Evolutionary conservation across 1,140 invertebrate genomes (phyloP).

Genomic region (Drosophila prosaltans): DNA sequence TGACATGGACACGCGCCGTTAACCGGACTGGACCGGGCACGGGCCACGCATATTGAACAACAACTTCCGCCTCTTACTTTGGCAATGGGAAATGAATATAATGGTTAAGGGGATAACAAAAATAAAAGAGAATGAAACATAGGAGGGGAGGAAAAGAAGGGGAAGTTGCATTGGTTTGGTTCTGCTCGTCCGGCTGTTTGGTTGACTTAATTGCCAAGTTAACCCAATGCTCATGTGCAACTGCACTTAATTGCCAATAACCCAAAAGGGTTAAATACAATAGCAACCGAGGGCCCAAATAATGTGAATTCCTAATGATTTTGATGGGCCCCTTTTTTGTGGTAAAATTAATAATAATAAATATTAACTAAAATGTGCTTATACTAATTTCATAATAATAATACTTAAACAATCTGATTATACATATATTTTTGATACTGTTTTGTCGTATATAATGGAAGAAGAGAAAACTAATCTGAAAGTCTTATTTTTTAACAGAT

Average conservation of each 20-base stretch:
- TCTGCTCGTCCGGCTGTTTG: slow-evolving; percentile 24
- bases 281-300: background rate
- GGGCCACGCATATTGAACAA: slow-evolving; percentile 74
- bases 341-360: background rate
- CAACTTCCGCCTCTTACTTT: slow-evolving; percentile 18
- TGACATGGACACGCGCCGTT: slow-evolving; percentile 65
- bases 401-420: too few species aligned
- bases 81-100: slow-evolving; percentile 10
- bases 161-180: slow-evolving; percentile 19
- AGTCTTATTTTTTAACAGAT: too few species aligned
- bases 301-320: slow-evolving; percentile 4
- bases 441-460: too few species aligned
- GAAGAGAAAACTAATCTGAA: too few species aligned
- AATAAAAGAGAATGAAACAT: background rate
- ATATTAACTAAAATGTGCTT: background rate
- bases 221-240: slow-evolving; percentile 70
- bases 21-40: slow-evolving; percentile 32
- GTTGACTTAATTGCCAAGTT: slow-evolving; percentile 61
- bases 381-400: background rate
- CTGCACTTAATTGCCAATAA: slow-evolving; percentile 34
- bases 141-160: background rate
- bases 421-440: too few species aligned
- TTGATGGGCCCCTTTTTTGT: background rate
- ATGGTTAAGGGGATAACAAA: background rate
- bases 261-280: background rate